Evolutionary conservation across 2,113 vertebrate species (phyloP), one percentile per base, ranked within the genome.

Genomic region (Malurus alboscapulatus): DNA sequence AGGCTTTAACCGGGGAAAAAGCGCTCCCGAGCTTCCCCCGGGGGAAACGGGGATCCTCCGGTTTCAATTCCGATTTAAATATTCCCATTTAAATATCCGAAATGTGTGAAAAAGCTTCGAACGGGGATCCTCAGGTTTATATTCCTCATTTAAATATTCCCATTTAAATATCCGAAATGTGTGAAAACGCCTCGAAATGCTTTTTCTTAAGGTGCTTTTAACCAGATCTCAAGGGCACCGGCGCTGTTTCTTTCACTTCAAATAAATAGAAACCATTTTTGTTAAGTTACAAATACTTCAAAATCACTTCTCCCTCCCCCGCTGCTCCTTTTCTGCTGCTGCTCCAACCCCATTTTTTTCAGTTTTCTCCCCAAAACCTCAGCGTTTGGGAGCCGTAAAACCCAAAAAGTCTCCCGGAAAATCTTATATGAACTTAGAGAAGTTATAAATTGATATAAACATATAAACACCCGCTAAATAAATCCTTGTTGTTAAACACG

Each of bases 201-300:
- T 36, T 30, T 27, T 34, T 45, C 21, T 14, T 4, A 19, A 2
- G 22, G 40, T 7, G 69, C 3, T 57, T 73, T 44, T 27, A n/a
- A 44, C 6, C 22, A 0, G 5, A 12, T 26, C 51, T 55, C 38
- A 14, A 55, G 24, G 30, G 53, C 17, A 1, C 8, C 30, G n/a
- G 20, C 1, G 2, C 53, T 16, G 24, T 16, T 55, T 55, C 12
- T n/a, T 42, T 14, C 1, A 0, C 44, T n/a, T 45, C 40, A 16
- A 9, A 10, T 4, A 13, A 34, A 73, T 45, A 21, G 13, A 17
- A 45, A 21, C 34, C 12, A 12, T 3, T 34, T 74, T 34, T 9
- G 17, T 44, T 32, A 6, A 7, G 40, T 44, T 45, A 16, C 3
- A 45, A 44, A 44, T 42, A 17, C 20, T 22, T 27, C 11, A 10